Conservation (phyloP, 2,797 vertebrate genomes). For the Acomys russatus region DNA sequence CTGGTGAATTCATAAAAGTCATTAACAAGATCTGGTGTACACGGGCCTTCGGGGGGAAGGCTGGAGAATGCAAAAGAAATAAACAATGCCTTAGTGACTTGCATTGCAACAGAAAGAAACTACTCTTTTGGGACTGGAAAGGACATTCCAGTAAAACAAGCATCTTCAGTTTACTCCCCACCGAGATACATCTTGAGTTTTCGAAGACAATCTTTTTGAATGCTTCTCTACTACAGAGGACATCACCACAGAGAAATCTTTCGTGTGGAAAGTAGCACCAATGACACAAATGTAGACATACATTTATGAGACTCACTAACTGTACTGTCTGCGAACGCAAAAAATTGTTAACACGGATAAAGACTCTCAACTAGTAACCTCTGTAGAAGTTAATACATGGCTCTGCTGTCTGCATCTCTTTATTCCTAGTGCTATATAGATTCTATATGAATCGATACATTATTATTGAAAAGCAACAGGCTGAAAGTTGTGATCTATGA, state of each 20-base stretch:
- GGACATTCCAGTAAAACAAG: neutral
- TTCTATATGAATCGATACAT: neutral
- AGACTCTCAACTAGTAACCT: neutral
- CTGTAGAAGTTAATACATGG: neutral
- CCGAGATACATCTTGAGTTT: slow-evolving; percentile 31
- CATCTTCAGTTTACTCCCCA: neutral
- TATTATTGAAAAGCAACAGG: slow-evolving; percentile 20
- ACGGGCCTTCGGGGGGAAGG: neutral
- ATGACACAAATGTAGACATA: neutral
- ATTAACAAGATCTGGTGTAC: neutral
- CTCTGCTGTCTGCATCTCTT: neutral
- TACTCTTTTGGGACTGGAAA: neutral
- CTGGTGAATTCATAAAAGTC: neutral
- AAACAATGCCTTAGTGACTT: slow-evolving; percentile 39
- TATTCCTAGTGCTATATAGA: neutral
- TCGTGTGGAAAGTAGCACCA: neutral
- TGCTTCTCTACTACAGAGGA: slow-evolving; percentile 29
- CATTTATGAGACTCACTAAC: neutral
- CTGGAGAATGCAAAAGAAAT: slow-evolving; percentile 33
- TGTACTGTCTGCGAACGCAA: neutral
- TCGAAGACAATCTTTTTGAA: slow-evolving; percentile 27
- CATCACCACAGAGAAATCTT: neutral
- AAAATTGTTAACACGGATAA: neutral
- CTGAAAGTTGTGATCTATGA: neutral
- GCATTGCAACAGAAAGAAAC: neutral